These are phyloP conservation scores for Melanotaenia pygmaea DNA, from an alignment of 2,797 vertebrate species.

Conservation along the genomic window DNA sequence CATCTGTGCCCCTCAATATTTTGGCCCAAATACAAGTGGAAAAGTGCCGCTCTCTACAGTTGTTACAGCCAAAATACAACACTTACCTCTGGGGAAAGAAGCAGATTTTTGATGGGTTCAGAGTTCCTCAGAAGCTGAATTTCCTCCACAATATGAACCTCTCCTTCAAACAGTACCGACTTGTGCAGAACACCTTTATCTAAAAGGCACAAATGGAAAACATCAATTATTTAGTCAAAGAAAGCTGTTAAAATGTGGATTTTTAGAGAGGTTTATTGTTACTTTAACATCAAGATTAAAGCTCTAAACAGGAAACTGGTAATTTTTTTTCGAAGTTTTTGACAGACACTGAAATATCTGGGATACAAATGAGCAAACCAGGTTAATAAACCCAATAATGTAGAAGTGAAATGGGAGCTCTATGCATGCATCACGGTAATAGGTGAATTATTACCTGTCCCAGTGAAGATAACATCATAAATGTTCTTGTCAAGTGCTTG, in stretches of 20 bases:
- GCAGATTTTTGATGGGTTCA: conserved; percentile 89
- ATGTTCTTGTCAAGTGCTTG: conserved; percentile 85
- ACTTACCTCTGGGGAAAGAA: conserved; percentile 90
- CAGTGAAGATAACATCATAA: conserved; percentile 94
- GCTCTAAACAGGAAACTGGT: not conserved
- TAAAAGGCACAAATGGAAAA: conserved; percentile 54
- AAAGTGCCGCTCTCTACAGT: not conserved
- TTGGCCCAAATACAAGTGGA: not conserved
- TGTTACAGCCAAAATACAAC: not conserved
- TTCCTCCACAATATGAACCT: conserved; percentile 93
- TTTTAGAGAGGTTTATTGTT: not conserved
- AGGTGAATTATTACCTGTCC: conserved; percentile 85
- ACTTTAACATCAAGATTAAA: not conserved
- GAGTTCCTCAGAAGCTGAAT: conserved; percentile 88
- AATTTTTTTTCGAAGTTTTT: not conserved
- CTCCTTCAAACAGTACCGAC: conserved; percentile 86
- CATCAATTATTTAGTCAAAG: not conserved
- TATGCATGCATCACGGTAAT: not conserved
- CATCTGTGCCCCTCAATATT: not conserved
- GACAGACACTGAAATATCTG: not conserved
- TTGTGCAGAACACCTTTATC: conserved; percentile 94
- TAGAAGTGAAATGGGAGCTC: not conserved
- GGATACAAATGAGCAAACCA: not conserved
- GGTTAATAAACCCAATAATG: not conserved
- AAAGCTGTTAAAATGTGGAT: not conserved